phyloP scores from a whole-genome alignment of 1,140 invertebrate species.

The Gyrodactylus bullatarudis region DNA sequence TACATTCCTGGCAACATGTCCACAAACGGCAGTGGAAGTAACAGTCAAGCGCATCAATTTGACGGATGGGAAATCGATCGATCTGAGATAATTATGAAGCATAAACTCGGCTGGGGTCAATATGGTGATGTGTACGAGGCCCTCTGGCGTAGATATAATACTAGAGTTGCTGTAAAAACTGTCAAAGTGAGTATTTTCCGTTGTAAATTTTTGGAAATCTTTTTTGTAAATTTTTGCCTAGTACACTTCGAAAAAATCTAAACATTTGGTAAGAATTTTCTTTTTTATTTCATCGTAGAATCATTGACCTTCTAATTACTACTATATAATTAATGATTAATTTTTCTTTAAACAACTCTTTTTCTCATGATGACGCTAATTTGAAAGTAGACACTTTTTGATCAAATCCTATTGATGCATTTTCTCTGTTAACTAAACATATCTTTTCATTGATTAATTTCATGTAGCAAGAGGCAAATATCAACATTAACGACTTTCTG shows the following conservation, averaged over 20 bases:
- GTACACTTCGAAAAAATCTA: neutral
- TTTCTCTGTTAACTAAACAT: no score
- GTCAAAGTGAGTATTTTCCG: constrained; percentile 31
- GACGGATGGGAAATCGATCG: constrained; percentile 92
- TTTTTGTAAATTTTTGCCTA: neutral
- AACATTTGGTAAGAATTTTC: neutral
- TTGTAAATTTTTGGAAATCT: neutral
- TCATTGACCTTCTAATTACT: neutral
- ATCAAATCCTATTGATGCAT: no score
- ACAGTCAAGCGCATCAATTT: constrained; percentile 25
- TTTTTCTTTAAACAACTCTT: no score
- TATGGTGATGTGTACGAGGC: constrained; percentile 98
- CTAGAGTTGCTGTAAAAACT: constrained; percentile 78
- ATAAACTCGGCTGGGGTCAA: constrained; percentile 78
- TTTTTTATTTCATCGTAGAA: neutral
- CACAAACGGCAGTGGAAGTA: no score
- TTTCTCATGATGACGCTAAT: no score
- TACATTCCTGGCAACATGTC: no score
- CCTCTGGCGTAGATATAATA: constrained; percentile 66
- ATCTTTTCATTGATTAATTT: no score
- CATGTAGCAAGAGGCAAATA: constrained; percentile 49
- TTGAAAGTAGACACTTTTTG: no score
- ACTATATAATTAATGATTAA: neutral
- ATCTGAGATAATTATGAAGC: constrained; percentile 90
- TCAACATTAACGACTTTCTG: constrained; percentile 92